These are phyloP conservation scores for Azorinus chamasolen DNA, from an alignment of 2,888 invertebrate species.

Conservation along the genomic window DNA sequence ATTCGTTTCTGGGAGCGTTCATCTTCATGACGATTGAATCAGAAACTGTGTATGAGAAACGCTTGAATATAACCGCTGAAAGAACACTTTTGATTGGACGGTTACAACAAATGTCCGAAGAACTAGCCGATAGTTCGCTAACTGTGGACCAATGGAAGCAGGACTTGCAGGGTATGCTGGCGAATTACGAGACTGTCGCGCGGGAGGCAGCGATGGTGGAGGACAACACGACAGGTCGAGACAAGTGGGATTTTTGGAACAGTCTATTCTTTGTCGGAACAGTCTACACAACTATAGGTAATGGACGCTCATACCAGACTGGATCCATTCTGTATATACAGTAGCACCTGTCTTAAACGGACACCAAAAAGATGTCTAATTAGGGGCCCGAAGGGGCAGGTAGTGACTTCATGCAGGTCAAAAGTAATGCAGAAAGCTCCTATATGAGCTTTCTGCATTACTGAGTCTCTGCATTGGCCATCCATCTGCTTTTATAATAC, in stretches of 20 bases:
- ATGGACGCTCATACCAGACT: neutral
- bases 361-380: too few species aligned
- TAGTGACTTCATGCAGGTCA: neutral
- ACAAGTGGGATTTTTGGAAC: constrained; percentile 85
- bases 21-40: constrained; percentile 92
- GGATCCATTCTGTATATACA: neutral
- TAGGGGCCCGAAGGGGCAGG: neutral
- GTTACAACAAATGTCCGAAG: constrained; percentile 89
- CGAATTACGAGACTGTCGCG: constrained; percentile 94
- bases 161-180: constrained; percentile 89
- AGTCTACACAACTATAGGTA: constrained; percentile 87
- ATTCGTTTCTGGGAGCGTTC: constrained; percentile 93
- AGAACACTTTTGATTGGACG: constrained; percentile 93
- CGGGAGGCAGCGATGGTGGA: constrained; percentile 89
- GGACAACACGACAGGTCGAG: constrained; percentile 89
- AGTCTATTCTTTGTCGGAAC: constrained; percentile 87
- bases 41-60: constrained; percentile 89
- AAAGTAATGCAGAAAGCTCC: neutral
- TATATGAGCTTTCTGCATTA: too few species aligned
- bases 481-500: too few species aligned
- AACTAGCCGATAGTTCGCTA: constrained; percentile 16
- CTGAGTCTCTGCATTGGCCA: too few species aligned
- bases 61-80: constrained; percentile 94
- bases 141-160: constrained; percentile 57
- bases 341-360: too few species aligned